Evolutionary conservation across 2,888 invertebrate species (phyloP).

Genomic region (Diaphora mendica): DNA sequence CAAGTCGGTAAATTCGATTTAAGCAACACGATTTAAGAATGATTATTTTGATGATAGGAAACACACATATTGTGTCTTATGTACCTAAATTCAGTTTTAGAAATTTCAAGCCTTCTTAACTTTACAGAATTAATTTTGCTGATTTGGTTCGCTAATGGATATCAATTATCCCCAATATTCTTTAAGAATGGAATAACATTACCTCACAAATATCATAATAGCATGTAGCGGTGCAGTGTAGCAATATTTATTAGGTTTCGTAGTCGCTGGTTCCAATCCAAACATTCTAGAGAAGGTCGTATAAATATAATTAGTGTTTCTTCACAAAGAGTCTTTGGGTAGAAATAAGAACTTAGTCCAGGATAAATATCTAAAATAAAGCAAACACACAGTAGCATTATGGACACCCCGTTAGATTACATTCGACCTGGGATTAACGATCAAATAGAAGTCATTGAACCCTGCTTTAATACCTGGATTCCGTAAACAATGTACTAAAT

Average conservation of each 20-base stretch:
- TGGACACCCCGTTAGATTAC: slow-evolving; percentile 38
- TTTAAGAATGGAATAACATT: background rate
- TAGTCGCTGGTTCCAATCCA: background rate
- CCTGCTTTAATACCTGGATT: slow-evolving; percentile 47
- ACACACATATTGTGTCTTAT: background rate
- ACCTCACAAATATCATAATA: background rate
- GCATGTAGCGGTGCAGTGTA: background rate
- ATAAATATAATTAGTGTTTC: background rate
- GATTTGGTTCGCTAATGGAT: too few relatives aligned
- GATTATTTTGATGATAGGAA: background rate
- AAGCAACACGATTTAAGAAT: background rate
- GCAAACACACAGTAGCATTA: background rate
- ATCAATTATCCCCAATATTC: too few relatives aligned
- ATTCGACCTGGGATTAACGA: slow-evolving; percentile 39
- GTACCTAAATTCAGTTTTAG: too few relatives aligned
- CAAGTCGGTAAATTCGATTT: background rate
- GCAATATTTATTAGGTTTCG: background rate
- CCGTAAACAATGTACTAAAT: slow-evolving; percentile 22
- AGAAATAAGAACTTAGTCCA: background rate
- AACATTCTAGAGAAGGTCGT: background rate
- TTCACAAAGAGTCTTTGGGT: background rate
- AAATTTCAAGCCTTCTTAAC: too few relatives aligned
- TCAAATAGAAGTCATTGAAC: slow-evolving; percentile 54
- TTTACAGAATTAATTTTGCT: too few relatives aligned
- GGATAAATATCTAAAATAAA: background rate